Base-by-base conservation (phyloP, 2,888 invertebrate species). In the Orchesella flavescens region DNA sequence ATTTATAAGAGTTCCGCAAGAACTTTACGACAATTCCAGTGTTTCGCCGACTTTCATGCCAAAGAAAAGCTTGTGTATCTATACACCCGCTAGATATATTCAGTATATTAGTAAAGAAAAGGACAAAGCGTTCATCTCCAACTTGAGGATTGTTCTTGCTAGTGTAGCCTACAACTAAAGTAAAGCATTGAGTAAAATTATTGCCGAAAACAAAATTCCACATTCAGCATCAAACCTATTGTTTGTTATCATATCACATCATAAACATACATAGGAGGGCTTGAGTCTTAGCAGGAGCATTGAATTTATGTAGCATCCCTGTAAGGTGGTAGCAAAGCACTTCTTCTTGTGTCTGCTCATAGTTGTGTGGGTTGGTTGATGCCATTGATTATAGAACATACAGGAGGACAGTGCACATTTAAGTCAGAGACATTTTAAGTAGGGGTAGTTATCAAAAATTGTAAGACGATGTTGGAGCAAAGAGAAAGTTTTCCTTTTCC, bases 71-170 rank as follows among this genome's bases (percentile, higher is more conserved):
- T 34, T 34, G 34, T 34, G 34, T 34, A 34, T 2, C 34, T 7
- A 34, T n/a, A n/a, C n/a, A 7, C 34, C 34, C 2, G 34, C 34
- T 7, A 57, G 5, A 19, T 3, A 19, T 19, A 57, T 49, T 17
- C 23, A 75, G 76, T 76, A 44, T 55, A 76, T 76, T 75, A 75
- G 57, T 34, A 3, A 59, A 72, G 59, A 72, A 72, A 69, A 13
- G 75, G 53, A 21, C 65, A 63, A 17, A 55, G 23, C 72, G 17
- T 34, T 34, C 34, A 34, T 34, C 34, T 7, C 7, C 7, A 34
- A 34, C 34, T 34, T 34, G 34, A 34, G 10, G 53, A 53, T 53
- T 5, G 53, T 53, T 1, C 17, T 13, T 46, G 53, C 53, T 53
- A 17, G 15, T n/a, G 53, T 53, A 53, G 53, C 17, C 46, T 46